Percentiles rank a stretch among this genome's conserved stretches.
These are phyloP conservation scores for Stichodactyla helianthus DNA, from an alignment of 64 coral and sea anemone species.

Conservation along the genomic window DNA sequence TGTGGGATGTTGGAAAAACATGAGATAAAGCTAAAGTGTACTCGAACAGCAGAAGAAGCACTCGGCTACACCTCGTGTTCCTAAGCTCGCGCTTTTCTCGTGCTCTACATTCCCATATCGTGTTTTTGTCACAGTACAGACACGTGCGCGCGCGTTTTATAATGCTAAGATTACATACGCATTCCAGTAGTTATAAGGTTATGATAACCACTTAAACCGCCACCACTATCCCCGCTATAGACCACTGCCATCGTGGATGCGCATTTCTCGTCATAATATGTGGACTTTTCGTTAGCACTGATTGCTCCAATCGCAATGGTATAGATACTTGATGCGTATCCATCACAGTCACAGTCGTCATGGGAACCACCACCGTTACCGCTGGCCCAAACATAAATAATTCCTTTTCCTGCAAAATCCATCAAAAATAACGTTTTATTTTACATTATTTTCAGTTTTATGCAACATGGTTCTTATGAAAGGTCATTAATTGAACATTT, in stretches of 20 bases:
- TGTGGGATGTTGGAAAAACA: too few relatives aligned
- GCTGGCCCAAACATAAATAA: conserved; percentile 76
- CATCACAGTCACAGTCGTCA: conserved; percentile 78
- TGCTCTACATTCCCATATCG: too few relatives aligned
- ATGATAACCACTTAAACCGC: not conserved
- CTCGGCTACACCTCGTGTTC: too few relatives aligned
- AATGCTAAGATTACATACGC: too few relatives aligned
- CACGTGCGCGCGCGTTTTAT: too few relatives aligned
- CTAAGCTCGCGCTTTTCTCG: too few relatives aligned
- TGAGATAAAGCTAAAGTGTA: too few relatives aligned
- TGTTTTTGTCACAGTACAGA: too few relatives aligned
- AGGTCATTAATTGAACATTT: too few relatives aligned
- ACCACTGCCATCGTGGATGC: conserved; percentile 65
- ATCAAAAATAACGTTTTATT: not conserved
- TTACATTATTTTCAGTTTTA: too few relatives aligned
- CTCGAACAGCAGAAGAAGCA: too few relatives aligned
- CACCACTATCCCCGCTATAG: conserved; percentile 56
- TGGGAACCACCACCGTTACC: conserved; percentile 55
- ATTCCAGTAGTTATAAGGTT: conserved; percentile 44
- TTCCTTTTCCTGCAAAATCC: conserved; percentile 50
- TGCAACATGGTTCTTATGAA: too few relatives aligned
- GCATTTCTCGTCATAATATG: conserved; percentile 73
- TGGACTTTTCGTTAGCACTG: conserved; percentile 44
- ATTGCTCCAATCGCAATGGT: conserved; percentile 70
- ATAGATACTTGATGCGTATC: conserved; percentile 83